These are phyloP conservation scores for Halcyon leucocephala DNA, from an alignment of 2,797 vertebrate species.

Conservation along the genomic window DNA sequence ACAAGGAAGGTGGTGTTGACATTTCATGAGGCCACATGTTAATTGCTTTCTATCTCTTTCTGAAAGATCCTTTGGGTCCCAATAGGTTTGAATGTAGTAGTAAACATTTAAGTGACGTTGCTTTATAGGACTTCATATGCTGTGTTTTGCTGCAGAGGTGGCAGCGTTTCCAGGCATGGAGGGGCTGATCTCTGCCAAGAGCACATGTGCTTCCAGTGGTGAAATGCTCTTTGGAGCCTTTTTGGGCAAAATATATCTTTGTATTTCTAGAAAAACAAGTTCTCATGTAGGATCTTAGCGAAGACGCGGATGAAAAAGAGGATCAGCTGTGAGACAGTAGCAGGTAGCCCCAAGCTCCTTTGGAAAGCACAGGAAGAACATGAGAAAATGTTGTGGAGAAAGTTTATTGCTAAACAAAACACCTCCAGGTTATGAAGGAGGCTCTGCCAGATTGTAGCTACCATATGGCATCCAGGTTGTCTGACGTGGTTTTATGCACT, in stretches of 20 bases:
- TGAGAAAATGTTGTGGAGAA: rapidly evolving
- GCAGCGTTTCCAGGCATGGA: neutral
- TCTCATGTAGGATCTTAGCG: rapidly evolving
- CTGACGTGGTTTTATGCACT: rapidly evolving
- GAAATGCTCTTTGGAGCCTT: neutral
- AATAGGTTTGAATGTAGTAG: neutral
- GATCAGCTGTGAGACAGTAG: neutral
- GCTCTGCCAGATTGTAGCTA: neutral
- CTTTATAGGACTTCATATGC: neutral
- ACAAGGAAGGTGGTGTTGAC: neutral
- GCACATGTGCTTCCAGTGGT: neutral
- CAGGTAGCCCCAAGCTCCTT: neutral
- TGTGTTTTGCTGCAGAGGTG: neutral
- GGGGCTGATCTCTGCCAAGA: neutral
- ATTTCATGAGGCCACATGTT: neutral
- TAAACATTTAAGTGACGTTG: neutral
- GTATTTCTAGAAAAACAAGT: neutral
- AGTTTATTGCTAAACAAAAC: neutral
- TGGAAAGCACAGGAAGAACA: neutral
- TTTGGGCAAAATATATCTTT: neutral
- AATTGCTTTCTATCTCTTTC: neutral
- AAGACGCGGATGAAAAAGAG: neutral
- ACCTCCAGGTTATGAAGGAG: neutral
- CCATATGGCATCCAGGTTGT: slow-evolving; percentile 29
- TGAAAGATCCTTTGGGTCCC: neutral